Evolutionary conservation across 2,888 invertebrate species (phyloP), one percentile per base, ranked within the genome.

Genomic region (Eustalomyia histrio): DNA sequence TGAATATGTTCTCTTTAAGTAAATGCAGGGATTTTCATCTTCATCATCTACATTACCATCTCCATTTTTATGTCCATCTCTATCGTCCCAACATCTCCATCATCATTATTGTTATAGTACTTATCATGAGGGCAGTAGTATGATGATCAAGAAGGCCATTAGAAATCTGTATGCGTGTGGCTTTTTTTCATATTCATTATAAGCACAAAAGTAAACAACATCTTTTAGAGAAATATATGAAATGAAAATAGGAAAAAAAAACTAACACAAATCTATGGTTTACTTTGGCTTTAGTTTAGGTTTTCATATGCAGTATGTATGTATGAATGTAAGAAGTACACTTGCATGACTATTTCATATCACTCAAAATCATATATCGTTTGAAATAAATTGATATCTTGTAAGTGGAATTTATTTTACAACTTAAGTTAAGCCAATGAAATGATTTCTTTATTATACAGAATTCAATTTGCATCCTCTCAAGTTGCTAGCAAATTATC

Each of bases 1-100:
- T 87, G 86, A 86, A 87, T 86, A 85, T 85, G 84, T 86, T 85
- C 78, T 75, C 63, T 63, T 79, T 68, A 64, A 73, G 43, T 63
- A 69, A 80, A 80, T 78, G 82, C 78, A 76, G 69, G 80, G 78
- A 82, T 79, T 80, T 83, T 68, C 63, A 68, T 60, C 63, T 58
- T 58, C 68, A 50, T 58, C 57, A 47, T 69, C 63, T 6, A 29
- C 29, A 35, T 10, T 17, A 33, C 29, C 53, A 55, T 65, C 7
- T 35, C 8, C 65, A 63, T 16, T 24, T 17, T 10, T 8, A 35
- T 5, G 2, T 35, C 60, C n/a, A 64, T 61, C 60, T 52, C 55
- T 68, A 65, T 39, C 55, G 29, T n/a, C n/a, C 64, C 69, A 73
- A 61, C 52, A 50, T 47, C 47, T 39, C 53, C 65, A 53, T 47